These are phyloP conservation scores for Aegithalos caudatus DNA, from an alignment of 2,113 vertebrate genomes.

Conservation along the genomic window DNA sequence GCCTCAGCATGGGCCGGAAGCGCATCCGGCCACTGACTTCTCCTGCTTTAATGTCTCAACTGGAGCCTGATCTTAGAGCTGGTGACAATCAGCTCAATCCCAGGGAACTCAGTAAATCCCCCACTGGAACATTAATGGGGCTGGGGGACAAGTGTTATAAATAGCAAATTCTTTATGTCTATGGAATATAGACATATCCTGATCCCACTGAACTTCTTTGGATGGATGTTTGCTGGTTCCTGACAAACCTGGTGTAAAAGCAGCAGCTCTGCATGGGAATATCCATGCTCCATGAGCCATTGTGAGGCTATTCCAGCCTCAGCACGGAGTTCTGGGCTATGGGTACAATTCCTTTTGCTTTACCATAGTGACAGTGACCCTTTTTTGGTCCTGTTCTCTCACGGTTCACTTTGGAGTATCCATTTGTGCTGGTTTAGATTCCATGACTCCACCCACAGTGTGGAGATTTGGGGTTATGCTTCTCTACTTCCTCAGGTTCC, in stretches of 20 bases:
- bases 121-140: not conserved
- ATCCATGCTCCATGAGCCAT: not conserved
- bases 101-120: not conserved
- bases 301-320: not conserved
- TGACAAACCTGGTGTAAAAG: not conserved
- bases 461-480: not conserved
- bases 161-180: not conserved
- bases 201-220: not conserved
- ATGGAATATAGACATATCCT: not conserved
- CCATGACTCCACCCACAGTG: no score
- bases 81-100: not conserved
- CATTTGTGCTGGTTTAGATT: not conserved
- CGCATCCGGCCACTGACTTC: rapidly evolving
- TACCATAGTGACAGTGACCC: not conserved
- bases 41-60: not conserved
- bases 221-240: not conserved
- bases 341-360: not conserved
- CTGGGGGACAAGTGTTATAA: not conserved
- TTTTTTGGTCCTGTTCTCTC: not conserved
- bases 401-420: not conserved
- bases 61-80: not conserved
- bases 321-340: not conserved
- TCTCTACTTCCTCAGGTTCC: not conserved
- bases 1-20: no score
- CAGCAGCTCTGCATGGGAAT: not conserved